Evolutionary conservation across 2,113 vertebrate genomes (phyloP).

Genomic region (Phrynosoma blainvillii): DNA sequence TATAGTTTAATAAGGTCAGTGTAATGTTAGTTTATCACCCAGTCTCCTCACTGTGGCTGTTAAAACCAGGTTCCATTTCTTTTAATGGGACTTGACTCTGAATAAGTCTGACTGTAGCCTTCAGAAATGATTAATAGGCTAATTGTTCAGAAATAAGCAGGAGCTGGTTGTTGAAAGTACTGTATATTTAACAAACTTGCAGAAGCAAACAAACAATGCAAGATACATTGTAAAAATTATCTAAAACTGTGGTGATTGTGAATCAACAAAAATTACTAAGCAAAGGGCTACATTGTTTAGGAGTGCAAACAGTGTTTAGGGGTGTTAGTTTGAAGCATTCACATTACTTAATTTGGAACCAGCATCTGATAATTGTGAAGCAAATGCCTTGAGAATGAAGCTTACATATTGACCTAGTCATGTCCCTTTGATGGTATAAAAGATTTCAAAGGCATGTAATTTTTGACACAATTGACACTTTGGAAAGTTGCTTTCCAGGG

Average conservation of each 20-base stretch:
- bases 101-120: neutral
- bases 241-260: slow-evolving; percentile 56
- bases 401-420: slow-evolving; percentile 56
- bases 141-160: slow-evolving; percentile 48
- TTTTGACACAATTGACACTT: slow-evolving; percentile 74
- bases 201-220: slow-evolving; percentile 51
- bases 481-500: slow-evolving; percentile 69
- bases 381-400: neutral
- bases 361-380: neutral
- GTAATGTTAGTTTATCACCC: neutral
- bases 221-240: slow-evolving; percentile 62
- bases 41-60: neutral
- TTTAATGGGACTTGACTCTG: slow-evolving; percentile 9
- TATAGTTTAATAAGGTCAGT: neutral
- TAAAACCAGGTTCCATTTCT: neutral
- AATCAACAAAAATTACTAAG: slow-evolving; percentile 69
- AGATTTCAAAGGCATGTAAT: slow-evolving; percentile 57
- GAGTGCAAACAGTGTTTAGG: neutral
- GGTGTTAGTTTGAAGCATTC: neutral
- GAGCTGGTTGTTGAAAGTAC: slow-evolving; percentile 50
- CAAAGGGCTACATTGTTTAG: slow-evolving; percentile 44
- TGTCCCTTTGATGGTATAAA: slow-evolving; percentile 60
- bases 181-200: slow-evolving; percentile 41
- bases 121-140: slow-evolving; percentile 51
- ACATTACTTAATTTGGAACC: neutral